These are phyloP conservation scores for Ophiothrix spiculata DNA, from an alignment of 35 echinoderm and acorn worm species.

Conservation along the genomic window DNA sequence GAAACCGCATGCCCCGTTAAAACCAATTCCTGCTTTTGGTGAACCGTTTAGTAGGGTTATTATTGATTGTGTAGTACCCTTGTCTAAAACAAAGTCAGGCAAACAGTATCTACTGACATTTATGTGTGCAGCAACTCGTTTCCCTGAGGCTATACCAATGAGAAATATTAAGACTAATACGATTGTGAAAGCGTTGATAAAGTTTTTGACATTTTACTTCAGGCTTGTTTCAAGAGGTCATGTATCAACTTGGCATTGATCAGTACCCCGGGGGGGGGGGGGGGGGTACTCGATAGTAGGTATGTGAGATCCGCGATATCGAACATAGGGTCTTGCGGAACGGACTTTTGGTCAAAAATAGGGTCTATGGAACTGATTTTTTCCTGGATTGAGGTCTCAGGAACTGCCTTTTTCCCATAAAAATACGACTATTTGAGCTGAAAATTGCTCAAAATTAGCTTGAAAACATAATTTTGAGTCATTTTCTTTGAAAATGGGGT, in stretches of 20 bases:
- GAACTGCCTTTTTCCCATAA: too few species aligned
- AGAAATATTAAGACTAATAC: conserved; percentile 43
- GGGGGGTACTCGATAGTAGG: too few species aligned
- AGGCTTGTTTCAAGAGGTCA: conserved; percentile 32
- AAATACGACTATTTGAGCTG: too few species aligned
- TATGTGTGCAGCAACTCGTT: conserved; percentile 49
- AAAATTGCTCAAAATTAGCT: too few species aligned
- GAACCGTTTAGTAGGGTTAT: conserved; percentile 62
- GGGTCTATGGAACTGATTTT: too few species aligned
- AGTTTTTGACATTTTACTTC: conserved; percentile 62
- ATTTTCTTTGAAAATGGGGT: too few species aligned
- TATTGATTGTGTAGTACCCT: conserved; percentile 68
- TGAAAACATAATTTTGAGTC: too few species aligned
- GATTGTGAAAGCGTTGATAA: conserved; percentile 22
- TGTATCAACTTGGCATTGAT: conserved; percentile 19
- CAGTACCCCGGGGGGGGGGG: too few species aligned
- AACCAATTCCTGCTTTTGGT: conserved; percentile 56
- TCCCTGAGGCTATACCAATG: conserved; percentile 48
- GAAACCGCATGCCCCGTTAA: conserved; percentile 19
- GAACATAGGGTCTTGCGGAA: too few species aligned
- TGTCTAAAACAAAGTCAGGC: conserved; percentile 53
- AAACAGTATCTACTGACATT: conserved; percentile 54
- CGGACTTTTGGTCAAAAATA: too few species aligned
- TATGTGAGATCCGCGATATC: too few species aligned
- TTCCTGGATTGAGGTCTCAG: too few species aligned